Percentiles rank a stretch among this genome's conserved stretches.
phyloP scores from a whole-genome alignment of 2,797 vertebrate genomes.

The Sebastes nivosus region DNA sequence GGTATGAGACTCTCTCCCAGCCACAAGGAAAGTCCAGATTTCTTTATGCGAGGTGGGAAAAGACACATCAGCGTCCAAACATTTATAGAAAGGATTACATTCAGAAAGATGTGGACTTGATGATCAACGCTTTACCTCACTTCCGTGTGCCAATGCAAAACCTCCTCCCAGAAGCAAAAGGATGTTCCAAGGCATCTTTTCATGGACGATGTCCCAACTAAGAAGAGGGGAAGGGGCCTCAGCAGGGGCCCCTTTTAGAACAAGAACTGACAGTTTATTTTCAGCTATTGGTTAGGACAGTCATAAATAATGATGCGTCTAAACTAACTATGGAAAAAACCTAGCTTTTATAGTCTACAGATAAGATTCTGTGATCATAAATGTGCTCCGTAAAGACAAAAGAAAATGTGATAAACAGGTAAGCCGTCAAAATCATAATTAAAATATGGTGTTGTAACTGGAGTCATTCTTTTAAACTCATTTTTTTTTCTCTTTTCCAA shows the following conservation, averaged over 20 bases:
- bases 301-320: not conserved
- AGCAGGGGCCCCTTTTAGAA: conserved; percentile 4
- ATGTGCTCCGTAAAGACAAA: conserved; percentile 1
- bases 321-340: not conserved
- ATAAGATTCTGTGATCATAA: conserved; percentile 12
- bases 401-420: not conserved
- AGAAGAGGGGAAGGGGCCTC: conserved; percentile 56
- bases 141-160: conserved; percentile 89
- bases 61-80: not conserved
- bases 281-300: not conserved
- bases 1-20: conserved; percentile 82
- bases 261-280: not conserved
- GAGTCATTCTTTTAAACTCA: not conserved
- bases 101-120: not conserved
- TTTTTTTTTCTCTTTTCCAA: not conserved
- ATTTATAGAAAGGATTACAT: not conserved
- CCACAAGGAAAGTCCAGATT: conserved; percentile 85
- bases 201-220: conserved; percentile 82
- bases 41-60: conserved; percentile 56
- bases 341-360: not conserved
- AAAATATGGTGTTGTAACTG: conserved; percentile 1
- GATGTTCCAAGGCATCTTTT: conserved; percentile 90
- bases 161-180: conserved; percentile 89
- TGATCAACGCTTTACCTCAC: conserved; percentile 78
- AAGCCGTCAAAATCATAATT: not conserved